Percentiles rank a stretch among this genome's conserved stretches.
These are phyloP conservation scores for Hirtodrosophila cameraria DNA, from an alignment of 2,888 invertebrate species.

Conservation along the genomic window DNA sequence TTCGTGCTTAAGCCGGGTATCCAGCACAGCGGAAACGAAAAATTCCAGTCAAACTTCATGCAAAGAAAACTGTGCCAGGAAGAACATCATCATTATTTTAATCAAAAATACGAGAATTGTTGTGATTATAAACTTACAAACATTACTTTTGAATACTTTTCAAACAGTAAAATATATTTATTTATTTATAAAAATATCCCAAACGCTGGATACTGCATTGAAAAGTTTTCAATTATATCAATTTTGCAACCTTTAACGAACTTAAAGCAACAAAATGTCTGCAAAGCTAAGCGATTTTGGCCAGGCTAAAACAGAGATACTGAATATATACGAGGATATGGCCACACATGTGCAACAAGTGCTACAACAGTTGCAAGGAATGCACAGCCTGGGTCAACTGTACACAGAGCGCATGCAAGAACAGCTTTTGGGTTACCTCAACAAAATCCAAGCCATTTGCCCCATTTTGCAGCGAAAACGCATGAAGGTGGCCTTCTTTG, in stretches of 20 bases:
- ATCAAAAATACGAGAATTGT: too few relatives aligned
- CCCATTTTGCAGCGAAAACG: constrained; percentile 98
- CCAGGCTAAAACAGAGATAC: constrained; percentile 98
- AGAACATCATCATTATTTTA: too few relatives aligned
- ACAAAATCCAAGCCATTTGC: constrained; percentile 94
- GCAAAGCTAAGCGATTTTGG: constrained; percentile 95
- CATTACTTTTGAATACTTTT: not conserved
- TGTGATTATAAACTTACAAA: too few relatives aligned
- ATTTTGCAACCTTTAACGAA: constrained; percentile 23
- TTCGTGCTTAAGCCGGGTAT: too few relatives aligned
- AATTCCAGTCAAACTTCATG: too few relatives aligned
- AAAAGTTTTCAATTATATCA: constrained; percentile 32
- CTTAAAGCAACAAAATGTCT: constrained; percentile 24
- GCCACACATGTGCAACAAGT: constrained; percentile 91
- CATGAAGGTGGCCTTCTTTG: constrained; percentile 93
- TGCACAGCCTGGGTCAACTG: constrained; percentile 54
- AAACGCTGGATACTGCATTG: too few relatives aligned
- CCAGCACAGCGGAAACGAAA: too few relatives aligned
- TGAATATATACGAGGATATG: constrained; percentile 97
- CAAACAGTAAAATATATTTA: not conserved
- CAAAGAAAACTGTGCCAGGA: too few relatives aligned
- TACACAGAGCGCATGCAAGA: constrained; percentile 88
- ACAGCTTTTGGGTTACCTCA: constrained; percentile 89
- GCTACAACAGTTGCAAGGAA: constrained; percentile 19
- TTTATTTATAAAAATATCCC: too few relatives aligned